phyloP scores from a whole-genome alignment of 2,797 vertebrate genomes.

The Pseudomugil tenellus region DNA sequence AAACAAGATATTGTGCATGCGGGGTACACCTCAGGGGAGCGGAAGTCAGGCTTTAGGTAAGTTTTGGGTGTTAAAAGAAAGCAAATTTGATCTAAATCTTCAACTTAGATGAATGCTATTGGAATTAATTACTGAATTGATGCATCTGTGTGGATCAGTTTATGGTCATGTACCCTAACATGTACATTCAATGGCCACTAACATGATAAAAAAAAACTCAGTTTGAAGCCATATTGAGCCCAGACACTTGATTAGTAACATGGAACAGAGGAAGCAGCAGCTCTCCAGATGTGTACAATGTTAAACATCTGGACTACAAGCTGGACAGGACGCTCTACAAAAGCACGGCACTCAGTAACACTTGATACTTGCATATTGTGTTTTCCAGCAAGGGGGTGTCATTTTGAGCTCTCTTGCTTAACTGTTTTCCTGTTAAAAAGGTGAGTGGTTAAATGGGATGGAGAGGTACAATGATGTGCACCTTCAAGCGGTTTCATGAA shows the following conservation, averaged over 20 bases:
- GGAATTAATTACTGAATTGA: not conserved
- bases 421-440: conserved; percentile 92
- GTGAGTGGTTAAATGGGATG: conserved; percentile 70
- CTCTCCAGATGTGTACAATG: conserved; percentile 44
- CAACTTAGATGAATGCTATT: not conserved
- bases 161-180: not conserved
- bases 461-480: conserved; percentile 13
- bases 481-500: conserved; percentile 12
- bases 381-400: conserved; percentile 89
- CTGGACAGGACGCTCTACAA: conserved; percentile 70
- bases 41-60: too few relatives aligned
- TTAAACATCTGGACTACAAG: conserved; percentile 65
- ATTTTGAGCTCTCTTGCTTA: conserved; percentile 95
- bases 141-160: not conserved
- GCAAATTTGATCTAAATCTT: not conserved
- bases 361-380: conserved; percentile 93
- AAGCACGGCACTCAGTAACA: conserved; percentile 65
- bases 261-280: conserved; percentile 8
- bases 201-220: not conserved
- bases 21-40: too few relatives aligned
- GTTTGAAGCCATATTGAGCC: conserved; percentile 4
- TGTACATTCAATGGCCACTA: not conserved
- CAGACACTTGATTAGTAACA: conserved; percentile 52
- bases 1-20: too few relatives aligned
- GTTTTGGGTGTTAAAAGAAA: too few relatives aligned